These are phyloP conservation scores for Amblyopsis hoosieri DNA, from an alignment of 2,797 vertebrate species.

Conservation along the genomic window DNA sequence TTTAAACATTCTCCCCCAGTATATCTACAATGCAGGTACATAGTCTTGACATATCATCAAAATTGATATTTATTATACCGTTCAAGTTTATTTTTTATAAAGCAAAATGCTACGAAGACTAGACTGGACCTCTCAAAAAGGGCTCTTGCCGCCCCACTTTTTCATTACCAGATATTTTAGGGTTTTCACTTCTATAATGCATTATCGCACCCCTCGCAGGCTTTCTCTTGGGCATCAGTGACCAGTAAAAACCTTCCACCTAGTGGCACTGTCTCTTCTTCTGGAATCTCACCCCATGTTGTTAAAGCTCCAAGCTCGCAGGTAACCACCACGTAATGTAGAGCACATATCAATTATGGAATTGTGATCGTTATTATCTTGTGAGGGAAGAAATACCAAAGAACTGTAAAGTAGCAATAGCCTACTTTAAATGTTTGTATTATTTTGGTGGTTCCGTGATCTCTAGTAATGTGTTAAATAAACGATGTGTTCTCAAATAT, in stretches of 20 bases:
- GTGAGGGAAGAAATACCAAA: not conserved
- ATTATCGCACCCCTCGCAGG: slow-evolving; percentile 85
- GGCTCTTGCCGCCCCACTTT: too few species aligned
- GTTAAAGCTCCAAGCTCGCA: slow-evolving; percentile 96
- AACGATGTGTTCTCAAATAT: slow-evolving; percentile 40
- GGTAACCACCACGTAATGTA: slow-evolving; percentile 76
- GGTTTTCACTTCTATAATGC: slow-evolving; percentile 31
- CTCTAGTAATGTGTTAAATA: not conserved
- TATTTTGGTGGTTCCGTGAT: not conserved
- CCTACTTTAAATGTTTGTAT: too few species aligned
- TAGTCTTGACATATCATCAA: too few species aligned
- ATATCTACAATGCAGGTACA: too few species aligned
- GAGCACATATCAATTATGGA: not conserved
- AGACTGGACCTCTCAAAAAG: too few species aligned
- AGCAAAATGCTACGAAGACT: too few species aligned
- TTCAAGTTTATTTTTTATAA: too few species aligned
- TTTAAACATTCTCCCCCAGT: too few species aligned
- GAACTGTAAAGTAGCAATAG: too few species aligned
- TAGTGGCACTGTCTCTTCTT: slow-evolving; percentile 90
- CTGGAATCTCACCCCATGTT: slow-evolving; percentile 94
- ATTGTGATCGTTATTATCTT: not conserved
- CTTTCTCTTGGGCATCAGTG: slow-evolving; percentile 99
- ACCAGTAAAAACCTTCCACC: slow-evolving; percentile 99
- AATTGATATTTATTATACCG: too few species aligned
- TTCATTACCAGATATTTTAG: not conserved